Base-by-base conservation (phyloP, 2,888 invertebrate species). In the Ethmia dodecea region DNA sequence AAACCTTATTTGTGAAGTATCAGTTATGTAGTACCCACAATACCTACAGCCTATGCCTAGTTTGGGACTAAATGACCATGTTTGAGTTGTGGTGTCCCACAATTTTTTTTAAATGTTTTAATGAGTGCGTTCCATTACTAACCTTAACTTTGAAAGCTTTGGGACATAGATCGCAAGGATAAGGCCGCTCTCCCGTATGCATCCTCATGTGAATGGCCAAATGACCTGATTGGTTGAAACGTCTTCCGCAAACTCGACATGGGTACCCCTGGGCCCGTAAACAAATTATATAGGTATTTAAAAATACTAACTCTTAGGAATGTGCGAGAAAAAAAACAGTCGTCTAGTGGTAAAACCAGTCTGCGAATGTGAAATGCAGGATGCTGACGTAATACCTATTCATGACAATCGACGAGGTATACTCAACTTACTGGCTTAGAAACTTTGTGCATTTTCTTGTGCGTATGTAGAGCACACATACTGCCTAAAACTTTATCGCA, bases 161-260 rank as follows among this genome's bases (percentile, higher is more conserved):
- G 0, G 77, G 64, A 40, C 89, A 89, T 5, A 87, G 61, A 27
- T 87, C 79, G 39, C 89, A 89, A 5, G 86, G 83, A 40, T 84
- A 89, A 0, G 89, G 89, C 8, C 88, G 76, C 37, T 89, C 89
- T 1, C 89, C 89, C 0, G 89, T 89, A 45, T 89, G 89, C 60
- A 89, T 88, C 1, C 89, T 63, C 81, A 87, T 87, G 45, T 89
- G 89, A 16, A 87, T 88, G 1, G 86, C 81, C 11, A 89, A 57
- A 31, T 88, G 88, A 6, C 89, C 88, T 9, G 89, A 89, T 45
- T 89, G 89, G 51, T 87, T 78, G 60, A 89, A 89, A 10, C 89
- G 79, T 14, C 88, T 87, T 0, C 83, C 87, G 43, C 89, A 89
- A 0, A 87, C 70, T 0, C 72, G 67, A 40, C 89, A 89, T 0